Base-by-base conservation (phyloP, 2,113 vertebrate species). In the Grus americana region DNA sequence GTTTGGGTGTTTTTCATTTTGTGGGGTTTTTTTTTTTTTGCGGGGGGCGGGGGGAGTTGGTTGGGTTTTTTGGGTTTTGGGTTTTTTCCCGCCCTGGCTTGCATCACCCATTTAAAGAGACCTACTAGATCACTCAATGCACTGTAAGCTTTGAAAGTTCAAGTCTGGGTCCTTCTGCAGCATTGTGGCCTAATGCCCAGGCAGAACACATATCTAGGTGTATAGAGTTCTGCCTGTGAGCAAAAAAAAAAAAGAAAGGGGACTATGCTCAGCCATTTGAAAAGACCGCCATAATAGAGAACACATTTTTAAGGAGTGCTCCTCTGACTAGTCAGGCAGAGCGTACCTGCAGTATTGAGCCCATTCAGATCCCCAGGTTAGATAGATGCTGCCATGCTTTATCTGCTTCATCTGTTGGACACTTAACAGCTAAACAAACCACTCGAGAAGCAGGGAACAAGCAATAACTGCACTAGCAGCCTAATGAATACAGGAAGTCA, bases 301-400 rank as follows among this genome's bases (percentile, higher is more conserved):
- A 8, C 12, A 40, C 0, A 0, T 74, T 86, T 12, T 1, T 26
- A 13, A 65, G 29, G 40, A 68, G 27, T 22, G 5, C 14, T 42
- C 11, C 32, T 86, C 27, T 78, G 93, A 26, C 5, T 10, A 34
- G 58, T 24, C 29, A n/a, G 61, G 49, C 66, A 55, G 79, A 79
- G 40, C 16, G 38, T 71, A 24, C 59, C 57, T 72, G 68, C 15
- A 58, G 70, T 27, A 29, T 6, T 21, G 67, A 86, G 34, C 61
- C 75, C 22, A 2, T 68, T 67, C 55, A 61, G 68, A 81, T 94
- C 26, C 70, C 65, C 44, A 22, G 22, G 15, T 74, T 6, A 54
- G 89, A 78, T 75, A 72, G 36, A 62, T 71, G 90, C 78, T 80
- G 86, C 79, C 40, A 2, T 83, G 89, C 91, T 79, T 62, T 92